Percentiles rank a stretch among this genome's conserved stretches.
Conservation (phyloP, 2,797 vertebrate species). For the Neosilurus hyrtlii region DNA sequence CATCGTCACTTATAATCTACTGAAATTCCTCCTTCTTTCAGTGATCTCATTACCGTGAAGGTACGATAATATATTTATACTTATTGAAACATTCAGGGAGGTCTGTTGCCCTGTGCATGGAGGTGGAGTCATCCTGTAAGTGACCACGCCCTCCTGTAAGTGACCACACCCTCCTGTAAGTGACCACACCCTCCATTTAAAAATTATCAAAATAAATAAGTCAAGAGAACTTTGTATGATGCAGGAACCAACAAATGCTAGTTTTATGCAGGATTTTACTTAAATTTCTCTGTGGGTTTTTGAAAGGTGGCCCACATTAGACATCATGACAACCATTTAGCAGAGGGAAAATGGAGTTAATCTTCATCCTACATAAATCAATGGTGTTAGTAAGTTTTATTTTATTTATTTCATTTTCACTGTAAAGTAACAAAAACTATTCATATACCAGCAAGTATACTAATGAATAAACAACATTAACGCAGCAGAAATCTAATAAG, state of each 20-base stretch:
- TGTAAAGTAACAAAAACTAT: not conserved
- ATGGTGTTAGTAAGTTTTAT: too few species aligned
- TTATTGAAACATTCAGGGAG: not conserved
- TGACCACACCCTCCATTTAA: too few species aligned
- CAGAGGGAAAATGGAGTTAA: not conserved
- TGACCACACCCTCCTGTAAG: too few species aligned
- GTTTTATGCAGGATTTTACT: not conserved
- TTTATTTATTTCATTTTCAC: not conserved
- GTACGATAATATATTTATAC: not conserved
- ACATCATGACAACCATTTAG: not conserved
- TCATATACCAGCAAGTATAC: not conserved
- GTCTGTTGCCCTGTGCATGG: not conserved
- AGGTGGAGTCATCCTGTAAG: not conserved
- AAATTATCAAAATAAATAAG: too few species aligned
- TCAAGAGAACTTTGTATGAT: not conserved
- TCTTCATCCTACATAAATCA: not conserved
- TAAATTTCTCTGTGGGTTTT: not conserved
- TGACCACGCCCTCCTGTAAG: too few species aligned
- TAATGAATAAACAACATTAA: not conserved
- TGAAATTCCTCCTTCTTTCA: not conserved
- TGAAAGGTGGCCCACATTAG: not conserved
- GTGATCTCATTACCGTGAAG: not conserved
- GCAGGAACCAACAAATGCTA: not conserved
- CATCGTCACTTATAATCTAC: not conserved
- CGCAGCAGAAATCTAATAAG: not conserved